A percentile compares a stretch with the other conserved stretches of the same genome.
phyloP scores from a whole-genome alignment of 1,140 invertebrate genomes.

The Pantala flavescens region DNA sequence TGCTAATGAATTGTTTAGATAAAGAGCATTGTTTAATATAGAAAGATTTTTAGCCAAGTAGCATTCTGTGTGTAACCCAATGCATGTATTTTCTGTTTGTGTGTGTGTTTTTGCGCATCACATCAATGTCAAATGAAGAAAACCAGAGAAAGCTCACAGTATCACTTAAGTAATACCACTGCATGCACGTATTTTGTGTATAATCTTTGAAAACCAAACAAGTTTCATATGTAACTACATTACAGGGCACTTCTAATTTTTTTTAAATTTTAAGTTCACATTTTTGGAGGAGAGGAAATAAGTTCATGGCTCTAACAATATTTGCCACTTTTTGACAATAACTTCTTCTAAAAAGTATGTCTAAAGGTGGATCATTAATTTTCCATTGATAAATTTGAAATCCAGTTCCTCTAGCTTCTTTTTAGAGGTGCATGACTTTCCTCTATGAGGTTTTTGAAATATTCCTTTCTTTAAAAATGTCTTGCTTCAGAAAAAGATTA shows the following conservation, averaged over 20 bases:
- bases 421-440: background rate
- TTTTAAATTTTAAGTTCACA: background rate
- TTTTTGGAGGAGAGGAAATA: background rate
- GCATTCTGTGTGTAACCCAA: background rate
- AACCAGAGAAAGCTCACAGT: no score
- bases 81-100: background rate
- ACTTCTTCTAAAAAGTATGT: background rate
- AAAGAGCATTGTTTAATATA: background rate
- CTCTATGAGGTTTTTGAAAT: background rate
- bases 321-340: constrained; percentile 4
- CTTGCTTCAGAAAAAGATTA: no score
- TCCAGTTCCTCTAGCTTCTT: background rate
- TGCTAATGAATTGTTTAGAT: background rate
- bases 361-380: background rate
- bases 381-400: background rate
- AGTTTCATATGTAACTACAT: no score
- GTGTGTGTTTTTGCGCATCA: background rate
- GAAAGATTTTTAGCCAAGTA: background rate
- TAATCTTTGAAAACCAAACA: no score
- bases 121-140: no score
- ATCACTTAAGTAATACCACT: no score
- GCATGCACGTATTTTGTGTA: no score
- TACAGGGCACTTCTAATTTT: background rate
- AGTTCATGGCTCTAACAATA: background rate
- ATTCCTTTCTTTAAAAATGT: background rate